Percentiles rank a stretch among this genome's conserved stretches.
Evolutionary conservation across 2,888 invertebrate species (phyloP).

Genomic region (Cosmopolites sordidus): DNA sequence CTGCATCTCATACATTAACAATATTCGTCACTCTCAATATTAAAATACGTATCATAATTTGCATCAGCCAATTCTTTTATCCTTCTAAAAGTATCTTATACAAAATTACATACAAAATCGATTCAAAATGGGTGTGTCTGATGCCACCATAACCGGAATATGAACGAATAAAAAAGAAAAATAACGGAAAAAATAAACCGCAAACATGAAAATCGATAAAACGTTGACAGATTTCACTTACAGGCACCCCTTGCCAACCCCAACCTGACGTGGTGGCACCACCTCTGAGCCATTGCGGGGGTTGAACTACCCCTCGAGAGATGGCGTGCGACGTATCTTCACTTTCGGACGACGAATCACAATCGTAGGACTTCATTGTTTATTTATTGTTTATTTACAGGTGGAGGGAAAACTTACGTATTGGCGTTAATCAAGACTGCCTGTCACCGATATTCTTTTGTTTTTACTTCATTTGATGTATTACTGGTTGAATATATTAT

Average conservation of each 20-base stretch:
- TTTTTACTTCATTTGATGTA: too few species aligned
- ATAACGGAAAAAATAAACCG: not conserved
- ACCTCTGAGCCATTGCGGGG: slow-evolving; percentile 45
- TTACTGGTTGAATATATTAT: too few species aligned
- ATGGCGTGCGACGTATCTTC: slow-evolving; percentile 48
- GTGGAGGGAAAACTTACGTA: not conserved
- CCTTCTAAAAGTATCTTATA: too few species aligned
- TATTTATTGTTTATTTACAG: slow-evolving; percentile 15
- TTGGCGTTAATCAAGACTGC: not conserved
- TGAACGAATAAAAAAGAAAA: not conserved
- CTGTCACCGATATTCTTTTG: too few species aligned
- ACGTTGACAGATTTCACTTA: slow-evolving; percentile 10
- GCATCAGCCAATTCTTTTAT: too few species aligned
- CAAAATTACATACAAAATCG: too few species aligned
- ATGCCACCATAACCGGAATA: not conserved
- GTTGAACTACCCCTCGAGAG: slow-evolving; percentile 44
- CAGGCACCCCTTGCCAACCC: slow-evolving; percentile 45
- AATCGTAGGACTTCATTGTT: slow-evolving; percentile 49
- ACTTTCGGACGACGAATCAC: slow-evolving; percentile 49
- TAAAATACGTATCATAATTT: too few species aligned
- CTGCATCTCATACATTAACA: too few species aligned
- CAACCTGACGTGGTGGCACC: slow-evolving; percentile 38
- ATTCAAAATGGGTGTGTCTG: too few species aligned
- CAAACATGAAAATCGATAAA: not conserved
- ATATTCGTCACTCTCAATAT: too few species aligned